phyloP scores from a whole-genome alignment of 2,888 invertebrate species.

The Philereme vetulata region DNA sequence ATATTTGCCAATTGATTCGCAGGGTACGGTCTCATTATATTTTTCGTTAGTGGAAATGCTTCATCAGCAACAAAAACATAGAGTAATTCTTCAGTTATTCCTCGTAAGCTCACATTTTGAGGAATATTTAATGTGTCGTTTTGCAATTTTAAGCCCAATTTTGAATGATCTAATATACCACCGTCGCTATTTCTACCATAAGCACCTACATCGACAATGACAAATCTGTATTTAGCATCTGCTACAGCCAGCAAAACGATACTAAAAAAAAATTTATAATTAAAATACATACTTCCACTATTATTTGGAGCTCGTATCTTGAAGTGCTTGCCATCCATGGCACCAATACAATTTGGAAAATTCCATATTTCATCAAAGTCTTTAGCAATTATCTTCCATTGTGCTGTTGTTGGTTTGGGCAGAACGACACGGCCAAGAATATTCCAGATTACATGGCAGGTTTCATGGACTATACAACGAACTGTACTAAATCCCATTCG shows the following conservation, averaged over 20 bases:
- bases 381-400: too few relatives aligned
- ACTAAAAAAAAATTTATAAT: constrained; percentile 9
- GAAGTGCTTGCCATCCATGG: constrained; percentile 4
- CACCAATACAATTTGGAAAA: constrained; percentile 1
- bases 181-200: constrained; percentile 4
- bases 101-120: too few relatives aligned
- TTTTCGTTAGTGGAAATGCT: background rate
- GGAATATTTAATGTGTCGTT: too few relatives aligned
- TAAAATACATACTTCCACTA: constrained; percentile 6
- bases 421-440: too few relatives aligned
- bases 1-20: background rate
- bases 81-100: too few relatives aligned
- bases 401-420: too few relatives aligned
- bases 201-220: constrained; percentile 4
- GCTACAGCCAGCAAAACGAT: constrained; percentile 8
- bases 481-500: too few relatives aligned
- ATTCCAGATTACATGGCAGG: too few relatives aligned
- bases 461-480: too few relatives aligned
- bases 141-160: too few relatives aligned
- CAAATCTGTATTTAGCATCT: constrained; percentile 14
- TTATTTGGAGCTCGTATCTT: background rate
- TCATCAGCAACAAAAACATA: background rate
- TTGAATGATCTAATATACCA: too few relatives aligned
- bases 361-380: too few relatives aligned
- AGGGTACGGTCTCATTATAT: constrained; percentile 6